phyloP scores from a whole-genome alignment of 2,888 invertebrate genomes.

The Acleris cristana region DNA sequence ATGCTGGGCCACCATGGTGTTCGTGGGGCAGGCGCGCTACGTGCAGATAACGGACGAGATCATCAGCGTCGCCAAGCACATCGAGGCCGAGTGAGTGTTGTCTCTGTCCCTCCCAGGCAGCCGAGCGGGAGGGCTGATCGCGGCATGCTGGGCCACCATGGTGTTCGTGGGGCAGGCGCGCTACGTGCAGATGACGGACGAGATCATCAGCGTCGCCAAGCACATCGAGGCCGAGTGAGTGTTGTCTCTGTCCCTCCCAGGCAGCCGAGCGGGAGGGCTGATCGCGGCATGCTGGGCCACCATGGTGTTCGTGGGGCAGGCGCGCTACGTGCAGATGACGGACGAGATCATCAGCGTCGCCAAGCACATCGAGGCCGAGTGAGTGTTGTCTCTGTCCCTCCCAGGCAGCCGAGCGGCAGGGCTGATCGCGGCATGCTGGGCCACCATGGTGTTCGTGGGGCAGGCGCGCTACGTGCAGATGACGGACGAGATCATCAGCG shows the following conservation, averaged over 20 bases:
- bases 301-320: conserved; percentile 93
- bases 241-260: conserved; percentile 45
- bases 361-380: conserved; percentile 91
- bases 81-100: conserved; percentile 91
- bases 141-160: conserved; percentile 98
- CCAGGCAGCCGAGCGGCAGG: conserved; percentile 72
- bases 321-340: conserved; percentile 93
- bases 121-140: conserved; percentile 90
- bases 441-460: conserved; percentile 96
- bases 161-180: conserved; percentile 94
- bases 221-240: conserved; percentile 91
- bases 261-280: conserved; percentile 81
- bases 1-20: conserved; percentile 98
- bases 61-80: conserved; percentile 89
- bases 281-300: conserved; percentile 99
- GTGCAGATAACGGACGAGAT: conserved; percentile 92
- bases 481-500: conserved; percentile 92
- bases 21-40: conserved; percentile 94
- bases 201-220: conserved; percentile 91
- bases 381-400: conserved; percentile 51
- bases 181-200: conserved; percentile 92
- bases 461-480: conserved; percentile 92
- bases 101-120: conserved; percentile 34
- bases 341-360: conserved; percentile 92
- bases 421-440: conserved; percentile 98